Base-by-base conservation (phyloP, 2,888 invertebrate species). In the Physocephala rufipes region DNA sequence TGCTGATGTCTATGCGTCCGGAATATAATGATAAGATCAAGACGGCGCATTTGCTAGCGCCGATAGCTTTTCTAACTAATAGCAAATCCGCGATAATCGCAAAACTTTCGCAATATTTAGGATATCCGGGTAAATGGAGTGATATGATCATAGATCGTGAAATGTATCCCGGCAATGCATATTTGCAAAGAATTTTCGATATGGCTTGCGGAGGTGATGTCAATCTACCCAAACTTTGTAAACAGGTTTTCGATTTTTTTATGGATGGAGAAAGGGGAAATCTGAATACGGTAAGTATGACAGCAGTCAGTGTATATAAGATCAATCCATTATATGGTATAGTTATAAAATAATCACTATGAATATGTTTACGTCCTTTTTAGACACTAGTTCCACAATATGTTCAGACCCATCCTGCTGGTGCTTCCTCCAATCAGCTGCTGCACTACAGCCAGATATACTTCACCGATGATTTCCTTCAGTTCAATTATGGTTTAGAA, bases 41-140 rank as follows among this genome's bases (percentile, higher is more conserved):
- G 64, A 76, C 75, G 5, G 76, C 75, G 0, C 75, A 78, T 58
- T 65, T 79, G 58, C 47, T 79, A 67, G 78, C 76, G 21, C 79
- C 79, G 15, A 72, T 75, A 51, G 77, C 73, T 0, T 78, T 74
- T 61, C 88, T 90, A 88, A 86, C 86, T 1, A 70, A 74, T 72
- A 49, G 12, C 72, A 87, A 74, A 76, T 81, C 79, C 7, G 88
- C 85, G 76, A 85, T 84, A 1, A 0, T 78, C 2, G 79, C 88
- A 7, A 69, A 67, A 21, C 24, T 45, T 19, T 45, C 67, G 1
- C 61, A 55, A 2, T 55, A 71, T 24, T 26, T 74, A 12, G 70
- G 75, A 12, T 47, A 36, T 2, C 75, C 75, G 1, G 67, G 71
- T 45, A 30, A 9, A 21, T 5, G 70, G 5, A 67, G 69, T 15